These are phyloP conservation scores for Orthosia gothica DNA, from an alignment of 2,888 invertebrate species.

Conservation along the genomic window DNA sequence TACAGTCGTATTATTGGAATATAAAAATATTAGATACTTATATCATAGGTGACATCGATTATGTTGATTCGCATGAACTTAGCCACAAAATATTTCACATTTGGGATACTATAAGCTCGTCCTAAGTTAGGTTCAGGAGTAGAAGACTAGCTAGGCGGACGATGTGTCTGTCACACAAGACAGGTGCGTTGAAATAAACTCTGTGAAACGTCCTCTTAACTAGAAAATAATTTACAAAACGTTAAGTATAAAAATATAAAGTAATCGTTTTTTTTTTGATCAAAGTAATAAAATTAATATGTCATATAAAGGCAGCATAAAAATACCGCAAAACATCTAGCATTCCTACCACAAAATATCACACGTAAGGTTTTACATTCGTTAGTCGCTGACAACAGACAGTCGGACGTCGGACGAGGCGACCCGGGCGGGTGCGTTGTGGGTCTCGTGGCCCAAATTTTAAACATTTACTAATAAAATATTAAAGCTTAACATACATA, in stretches of 20 bases:
- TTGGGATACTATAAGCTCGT: conserved; percentile 77
- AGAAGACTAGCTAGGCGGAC: conserved; percentile 61
- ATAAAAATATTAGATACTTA: conserved; percentile 89
- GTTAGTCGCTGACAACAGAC: conserved; percentile 70
- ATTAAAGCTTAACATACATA: conserved; percentile 92
- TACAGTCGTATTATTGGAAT: conserved; percentile 79
- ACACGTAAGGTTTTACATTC: conserved; percentile 84
- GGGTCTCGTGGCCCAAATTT: conserved; percentile 85
- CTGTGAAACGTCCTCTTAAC: conserved; percentile 80
- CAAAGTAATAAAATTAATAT: conserved; percentile 79
- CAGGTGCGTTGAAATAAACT: conserved; percentile 79
- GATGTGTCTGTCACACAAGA: conserved; percentile 75
- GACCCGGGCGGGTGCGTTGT: conserved; percentile 75
- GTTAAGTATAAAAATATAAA: conserved; percentile 90
- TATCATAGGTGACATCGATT: conserved; percentile 77
- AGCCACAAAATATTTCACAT: conserved; percentile 80
- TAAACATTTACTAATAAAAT: conserved; percentile 92
- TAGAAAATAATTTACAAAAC: conserved; percentile 89
- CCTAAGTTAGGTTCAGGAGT: conserved; percentile 62
- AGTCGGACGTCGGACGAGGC: conserved; percentile 53
- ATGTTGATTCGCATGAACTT: conserved; percentile 71
- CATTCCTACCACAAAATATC: conserved; percentile 88
- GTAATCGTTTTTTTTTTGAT: conserved; percentile 80
- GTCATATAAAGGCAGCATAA: conserved; percentile 84
- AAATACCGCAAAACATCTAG: conserved; percentile 85